phyloP scores from a whole-genome alignment of 2,113 vertebrate genomes.

The Strigops habroptila region DNA sequence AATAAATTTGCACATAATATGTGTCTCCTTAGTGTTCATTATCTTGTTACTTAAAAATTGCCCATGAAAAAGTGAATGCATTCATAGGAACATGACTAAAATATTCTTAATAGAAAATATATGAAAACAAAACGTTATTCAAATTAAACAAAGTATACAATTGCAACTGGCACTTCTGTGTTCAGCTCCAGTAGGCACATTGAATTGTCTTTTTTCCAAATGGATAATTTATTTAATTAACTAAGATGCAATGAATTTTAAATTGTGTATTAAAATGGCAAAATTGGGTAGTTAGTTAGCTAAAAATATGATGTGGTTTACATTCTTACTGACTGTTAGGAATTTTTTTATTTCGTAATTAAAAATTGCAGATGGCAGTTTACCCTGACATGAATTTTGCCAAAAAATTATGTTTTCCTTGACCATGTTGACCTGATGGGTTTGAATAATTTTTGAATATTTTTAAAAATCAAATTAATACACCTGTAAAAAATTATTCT shows the following conservation, averaged over 20 bases:
- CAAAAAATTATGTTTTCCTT: background rate
- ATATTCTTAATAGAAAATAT: background rate
- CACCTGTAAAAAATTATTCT: background rate
- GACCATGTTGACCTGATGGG: background rate
- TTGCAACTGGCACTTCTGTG: background rate
- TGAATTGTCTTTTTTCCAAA: constrained; percentile 17
- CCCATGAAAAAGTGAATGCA: background rate
- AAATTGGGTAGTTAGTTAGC: constrained; percentile 5
- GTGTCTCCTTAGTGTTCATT: background rate
- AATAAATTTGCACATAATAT: background rate
- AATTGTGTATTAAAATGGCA: constrained; percentile 18
- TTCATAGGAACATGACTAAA: background rate
- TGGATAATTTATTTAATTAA: constrained; percentile 52
- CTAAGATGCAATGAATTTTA: background rate
- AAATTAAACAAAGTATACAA: background rate
- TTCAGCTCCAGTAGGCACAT: constrained; percentile 16
- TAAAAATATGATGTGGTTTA: background rate
- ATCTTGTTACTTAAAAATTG: background rate
- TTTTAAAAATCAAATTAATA: background rate
- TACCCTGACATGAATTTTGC: background rate
- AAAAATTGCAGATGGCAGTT: background rate
- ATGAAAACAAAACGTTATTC: background rate
- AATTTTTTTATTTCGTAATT: background rate
- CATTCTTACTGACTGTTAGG: background rate
- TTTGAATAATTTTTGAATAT: background rate